phyloP scores from a whole-genome alignment of 2,888 invertebrate genomes.

The Apodemia mormo region DNA sequence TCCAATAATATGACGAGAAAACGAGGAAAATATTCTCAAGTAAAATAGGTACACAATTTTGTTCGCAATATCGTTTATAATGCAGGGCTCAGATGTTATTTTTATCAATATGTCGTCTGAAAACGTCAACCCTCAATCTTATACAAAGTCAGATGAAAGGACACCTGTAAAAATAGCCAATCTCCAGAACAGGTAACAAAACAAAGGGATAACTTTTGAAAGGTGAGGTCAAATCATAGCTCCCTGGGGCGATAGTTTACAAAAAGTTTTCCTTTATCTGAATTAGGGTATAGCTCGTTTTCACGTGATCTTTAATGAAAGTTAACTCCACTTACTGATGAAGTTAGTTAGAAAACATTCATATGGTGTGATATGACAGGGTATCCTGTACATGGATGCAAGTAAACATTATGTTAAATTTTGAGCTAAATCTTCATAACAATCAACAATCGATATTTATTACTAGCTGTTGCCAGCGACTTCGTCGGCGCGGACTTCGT shows the following conservation, averaged over 20 bases:
- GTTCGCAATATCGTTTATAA: too few species aligned
- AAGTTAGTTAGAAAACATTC: too few species aligned
- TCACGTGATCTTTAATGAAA: constrained; percentile 19
- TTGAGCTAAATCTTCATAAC: too few species aligned
- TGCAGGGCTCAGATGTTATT: background rate
- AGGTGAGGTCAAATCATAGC: constrained; percentile 70
- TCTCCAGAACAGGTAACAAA: constrained; percentile 43
- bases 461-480: too few species aligned
- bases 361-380: too few species aligned
- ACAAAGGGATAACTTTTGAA: constrained; percentile 56
- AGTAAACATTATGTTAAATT: too few species aligned
- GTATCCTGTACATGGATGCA: too few species aligned
- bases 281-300: constrained; percentile 21
- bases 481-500: too few species aligned
- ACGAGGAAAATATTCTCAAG: too few species aligned
- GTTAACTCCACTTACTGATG: background rate
- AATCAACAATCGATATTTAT: too few species aligned
- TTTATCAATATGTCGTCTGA: background rate
- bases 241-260: constrained; percentile 59
- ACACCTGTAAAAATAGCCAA: background rate
- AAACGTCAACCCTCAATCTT: constrained; percentile 7
- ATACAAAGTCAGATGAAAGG: background rate
- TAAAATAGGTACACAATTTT: too few species aligned
- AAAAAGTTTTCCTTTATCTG: constrained; percentile 46
- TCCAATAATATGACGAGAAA: too few species aligned